Evolutionary conservation across 2,888 invertebrate species (phyloP), one percentile per base, ranked within the genome.

Genomic region (Sipha maydis): DNA sequence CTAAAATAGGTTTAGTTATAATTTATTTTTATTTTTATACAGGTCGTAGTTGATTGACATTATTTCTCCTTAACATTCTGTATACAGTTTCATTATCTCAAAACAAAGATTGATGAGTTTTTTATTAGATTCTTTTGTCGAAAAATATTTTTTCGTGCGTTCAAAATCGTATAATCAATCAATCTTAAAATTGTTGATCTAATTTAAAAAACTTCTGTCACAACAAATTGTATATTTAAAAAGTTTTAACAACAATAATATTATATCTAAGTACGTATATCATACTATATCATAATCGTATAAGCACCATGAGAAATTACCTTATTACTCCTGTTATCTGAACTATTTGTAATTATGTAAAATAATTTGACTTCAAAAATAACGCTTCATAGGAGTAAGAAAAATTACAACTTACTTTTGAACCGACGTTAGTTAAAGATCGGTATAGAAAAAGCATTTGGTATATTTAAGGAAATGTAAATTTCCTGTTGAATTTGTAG

Each of bases 41-140:
- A 61, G 11, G 21, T 79, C 38, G 34, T 80, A 48, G 8, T 48
- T n/a, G 34, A 73, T 34, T 31, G 25, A n/a, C 61, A 25, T 38
- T n/a, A n/a, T 79, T 61, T 80, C 3, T 11, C n/a, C 38, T 78
- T 56, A 54, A 31, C 56, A 28, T 31, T 34, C 31, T 34, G 8
- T 34, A 56, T 61, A 61, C 25, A 79, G 9, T 34, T 34, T 38
- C 54, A 31, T 56, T 38, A n/a, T 80, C 25, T 11, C 79, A 80
- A 31, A 80, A 80, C 5, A 17, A 38, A 38, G 61, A 80, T 80
- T 38, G 79, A 67, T 80, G n/a, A 34, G 25, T 80, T 80, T 79
- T 61, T 79, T 79, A 61, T 34, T 61, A 14, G 9, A 34, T 79
- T 80, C 31, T 79, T 31, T 56, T 21, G 28, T 56, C 31, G 5